A percentile compares a stretch with the other conserved stretches of the same genome.
Conservation (phyloP, 2,797 vertebrate species). For the Phrynocephalus guinanensis region DNA sequence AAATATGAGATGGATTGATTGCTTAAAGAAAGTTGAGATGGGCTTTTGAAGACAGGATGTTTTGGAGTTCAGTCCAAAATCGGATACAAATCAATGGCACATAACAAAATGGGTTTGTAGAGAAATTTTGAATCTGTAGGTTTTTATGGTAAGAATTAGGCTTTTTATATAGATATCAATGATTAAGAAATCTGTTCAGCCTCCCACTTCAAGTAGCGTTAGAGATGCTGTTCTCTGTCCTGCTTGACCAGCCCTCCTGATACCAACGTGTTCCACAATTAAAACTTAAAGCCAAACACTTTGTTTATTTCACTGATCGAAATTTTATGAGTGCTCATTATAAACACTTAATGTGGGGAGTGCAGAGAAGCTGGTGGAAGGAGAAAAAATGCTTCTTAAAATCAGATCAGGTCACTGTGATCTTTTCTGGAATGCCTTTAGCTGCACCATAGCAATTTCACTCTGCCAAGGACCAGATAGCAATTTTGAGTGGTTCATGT, state of each 20-base stretch:
- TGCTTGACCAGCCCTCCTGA: not conserved
- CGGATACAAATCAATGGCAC: too few relatives aligned
- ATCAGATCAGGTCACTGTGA: not conserved
- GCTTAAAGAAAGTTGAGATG: too few relatives aligned
- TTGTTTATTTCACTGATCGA: not conserved
- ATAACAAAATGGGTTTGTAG: too few relatives aligned
- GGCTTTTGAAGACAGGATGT: too few relatives aligned
- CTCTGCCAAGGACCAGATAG: constrained; percentile 1
- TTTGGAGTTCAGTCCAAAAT: too few relatives aligned
- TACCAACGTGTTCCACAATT: not conserved
- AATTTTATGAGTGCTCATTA: constrained; percentile 1
- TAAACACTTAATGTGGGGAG: constrained; percentile 8
- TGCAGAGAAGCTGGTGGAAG: too few relatives aligned
- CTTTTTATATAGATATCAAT: not conserved
- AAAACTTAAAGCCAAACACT: not conserved
- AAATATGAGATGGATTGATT: too few relatives aligned
- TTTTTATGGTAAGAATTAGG: not conserved
- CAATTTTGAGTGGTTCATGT: constrained; percentile 39
- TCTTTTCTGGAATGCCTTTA: constrained; percentile 31
- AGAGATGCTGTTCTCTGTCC: not conserved
- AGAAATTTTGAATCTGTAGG: too few relatives aligned
- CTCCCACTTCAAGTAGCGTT: not conserved
- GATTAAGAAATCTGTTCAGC: not conserved
- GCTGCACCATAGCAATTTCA: constrained; percentile 4
- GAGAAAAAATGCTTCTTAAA: not conserved